A percentile compares a stretch with the other conserved stretches of the same genome.
Evolutionary conservation across 1,140 invertebrate species (phyloP).

Genomic region (Drosophila suzukii): DNA sequence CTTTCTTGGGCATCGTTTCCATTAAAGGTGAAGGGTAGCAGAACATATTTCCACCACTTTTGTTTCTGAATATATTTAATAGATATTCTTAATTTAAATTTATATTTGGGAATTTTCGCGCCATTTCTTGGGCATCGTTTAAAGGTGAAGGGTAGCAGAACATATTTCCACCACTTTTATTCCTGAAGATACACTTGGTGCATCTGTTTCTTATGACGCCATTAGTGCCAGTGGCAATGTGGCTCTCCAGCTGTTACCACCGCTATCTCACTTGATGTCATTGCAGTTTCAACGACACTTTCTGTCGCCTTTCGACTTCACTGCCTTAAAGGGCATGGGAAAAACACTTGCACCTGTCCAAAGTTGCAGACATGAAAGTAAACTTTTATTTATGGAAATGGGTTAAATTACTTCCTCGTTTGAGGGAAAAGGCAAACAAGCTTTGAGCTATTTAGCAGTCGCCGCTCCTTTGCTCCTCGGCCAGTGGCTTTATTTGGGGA

Average conservation of each 20-base stretch:
- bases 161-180: not conserved
- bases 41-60: not conserved
- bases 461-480: conserved; percentile 2
- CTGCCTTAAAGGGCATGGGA: conserved; percentile 24
- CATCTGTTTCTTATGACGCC: conserved; percentile 1
- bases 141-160: too few relatives aligned
- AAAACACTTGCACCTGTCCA: conserved; percentile 50
- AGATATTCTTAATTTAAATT: too few relatives aligned
- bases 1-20: too few relatives aligned
- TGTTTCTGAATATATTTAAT: not conserved
- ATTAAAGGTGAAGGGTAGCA: too few relatives aligned
- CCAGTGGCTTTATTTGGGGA: conserved; percentile 56
- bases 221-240: conserved; percentile 1
- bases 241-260: conserved; percentile 8
- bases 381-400: conserved; percentile 52
- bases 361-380: conserved; percentile 30
- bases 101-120: too few relatives aligned
- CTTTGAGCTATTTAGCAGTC: conserved; percentile 41
- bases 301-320: conserved; percentile 28
- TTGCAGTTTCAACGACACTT: conserved; percentile 34
- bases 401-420: conserved; percentile 78
- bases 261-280: conserved; percentile 12
- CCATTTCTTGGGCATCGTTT: not conserved
- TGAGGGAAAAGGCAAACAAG: conserved; percentile 43
- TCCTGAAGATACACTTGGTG: not conserved